Percentiles rank a stretch among this genome's conserved stretches.
These are phyloP conservation scores for Lithosia quadra DNA, from an alignment of 2,888 invertebrate species.

Conservation along the genomic window DNA sequence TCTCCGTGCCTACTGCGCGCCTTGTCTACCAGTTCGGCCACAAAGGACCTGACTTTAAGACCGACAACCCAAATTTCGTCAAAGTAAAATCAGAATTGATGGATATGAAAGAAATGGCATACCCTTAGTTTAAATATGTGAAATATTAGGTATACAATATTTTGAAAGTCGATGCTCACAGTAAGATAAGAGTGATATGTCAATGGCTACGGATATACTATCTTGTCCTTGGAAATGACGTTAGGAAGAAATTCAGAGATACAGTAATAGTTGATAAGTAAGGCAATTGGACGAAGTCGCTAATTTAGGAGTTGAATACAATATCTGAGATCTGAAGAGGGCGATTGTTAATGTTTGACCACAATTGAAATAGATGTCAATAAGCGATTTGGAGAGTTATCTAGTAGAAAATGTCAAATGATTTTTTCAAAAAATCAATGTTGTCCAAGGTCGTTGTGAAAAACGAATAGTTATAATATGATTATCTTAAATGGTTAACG, in stretches of 20 bases:
- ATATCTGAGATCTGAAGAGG: constrained; percentile 23
- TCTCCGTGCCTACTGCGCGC: constrained; percentile 91
- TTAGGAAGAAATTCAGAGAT: constrained; percentile 41
- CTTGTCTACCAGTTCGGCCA: constrained; percentile 94
- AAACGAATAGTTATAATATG: constrained; percentile 42
- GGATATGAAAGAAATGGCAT: constrained; percentile 64
- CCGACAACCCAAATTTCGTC: constrained; percentile 87
- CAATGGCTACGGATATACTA: constrained; percentile 37
- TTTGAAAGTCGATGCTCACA: constrained; percentile 55
- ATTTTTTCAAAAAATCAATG: constrained; percentile 39
- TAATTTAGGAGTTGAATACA: constrained; percentile 19
- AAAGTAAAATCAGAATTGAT: constrained; percentile 75
- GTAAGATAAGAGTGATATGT: constrained; percentile 51
- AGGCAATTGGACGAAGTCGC: constrained; percentile 17
- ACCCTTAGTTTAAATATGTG: constrained; percentile 68
- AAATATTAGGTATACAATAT: constrained; percentile 45
- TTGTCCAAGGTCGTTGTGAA: constrained; percentile 42
- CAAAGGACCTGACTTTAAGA: constrained; percentile 92
- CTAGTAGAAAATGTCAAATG: constrained; percentile 37
- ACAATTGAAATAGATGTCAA: constrained; percentile 11
- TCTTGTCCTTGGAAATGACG: constrained; percentile 37
- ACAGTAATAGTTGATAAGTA: constrained; percentile 50
- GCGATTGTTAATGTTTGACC: constrained; percentile 39
- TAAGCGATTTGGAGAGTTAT: constrained; percentile 15
- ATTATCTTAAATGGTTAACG: constrained; percentile 41